Conservation (phyloP, 2,888 invertebrate species). For the Meganola albula region DNA sequence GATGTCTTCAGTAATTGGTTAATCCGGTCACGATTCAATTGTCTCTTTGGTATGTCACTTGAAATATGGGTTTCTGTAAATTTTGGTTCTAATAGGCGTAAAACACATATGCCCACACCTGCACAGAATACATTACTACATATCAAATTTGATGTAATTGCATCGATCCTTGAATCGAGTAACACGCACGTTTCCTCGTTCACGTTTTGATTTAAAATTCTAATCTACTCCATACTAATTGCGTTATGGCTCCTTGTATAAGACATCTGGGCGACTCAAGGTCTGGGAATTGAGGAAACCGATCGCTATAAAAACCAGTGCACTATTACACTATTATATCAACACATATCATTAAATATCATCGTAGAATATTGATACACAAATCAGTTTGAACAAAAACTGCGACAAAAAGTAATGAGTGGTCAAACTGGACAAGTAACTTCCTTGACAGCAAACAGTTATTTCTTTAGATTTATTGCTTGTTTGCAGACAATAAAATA, state of each 20-base stretch:
- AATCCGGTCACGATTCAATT: too few species aligned
- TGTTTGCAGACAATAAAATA: conserved; percentile 28
- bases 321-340: conserved; percentile 53
- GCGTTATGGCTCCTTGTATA: conserved; percentile 39
- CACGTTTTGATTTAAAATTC: conserved; percentile 25
- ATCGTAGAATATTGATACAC: conserved; percentile 43
- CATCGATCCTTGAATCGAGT: conserved; percentile 29
- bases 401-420: conserved; percentile 40
- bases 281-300: conserved; percentile 65
- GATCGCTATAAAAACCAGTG: conserved; percentile 41
- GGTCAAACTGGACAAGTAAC: conserved; percentile 50
- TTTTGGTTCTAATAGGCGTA: too few species aligned
- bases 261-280: conserved; percentile 67
- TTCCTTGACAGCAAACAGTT: conserved; percentile 57
- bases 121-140: conserved; percentile 7
- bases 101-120: too few species aligned
- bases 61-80: too few species aligned
- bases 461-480: conserved; percentile 37
- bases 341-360: conserved; percentile 53
- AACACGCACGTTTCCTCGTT: conserved; percentile 35
- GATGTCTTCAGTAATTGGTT: too few species aligned
- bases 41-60: too few species aligned
- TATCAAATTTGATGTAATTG: conserved; percentile 19
- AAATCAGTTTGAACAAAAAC: conserved; percentile 41
- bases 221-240: conserved; percentile 37